Evolutionary conservation across 1,140 invertebrate genomes (phyloP).

Genomic region (Diorhabda sublineata): DNA sequence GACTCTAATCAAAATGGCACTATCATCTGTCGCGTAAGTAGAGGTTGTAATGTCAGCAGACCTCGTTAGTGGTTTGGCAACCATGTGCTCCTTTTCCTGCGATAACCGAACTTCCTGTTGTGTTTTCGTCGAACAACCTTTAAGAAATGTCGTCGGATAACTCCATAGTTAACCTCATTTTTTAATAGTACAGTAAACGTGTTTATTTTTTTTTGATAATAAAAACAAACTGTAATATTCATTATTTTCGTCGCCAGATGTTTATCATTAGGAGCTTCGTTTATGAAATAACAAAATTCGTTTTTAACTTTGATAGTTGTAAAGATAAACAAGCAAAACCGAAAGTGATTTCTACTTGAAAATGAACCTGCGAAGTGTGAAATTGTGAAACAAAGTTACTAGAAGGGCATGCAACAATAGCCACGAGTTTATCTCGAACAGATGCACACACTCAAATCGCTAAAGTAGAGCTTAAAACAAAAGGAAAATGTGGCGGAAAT

Average conservation of each 20-base stretch:
- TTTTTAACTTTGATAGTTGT: too few species aligned
- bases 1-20: background rate
- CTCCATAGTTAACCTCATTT: constrained; percentile 8
- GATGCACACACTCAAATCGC: constrained; percentile 1
- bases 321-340: too few species aligned
- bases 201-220: too few species aligned
- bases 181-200: background rate
- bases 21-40: constrained; percentile 11
- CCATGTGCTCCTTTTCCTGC: constrained; percentile 19
- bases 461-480: constrained; percentile 1
- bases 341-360: too few species aligned
- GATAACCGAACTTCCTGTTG: constrained; percentile 20
- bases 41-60: constrained; percentile 37
- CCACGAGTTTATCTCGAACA: background rate
- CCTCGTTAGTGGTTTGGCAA: constrained; percentile 33
- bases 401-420: background rate
- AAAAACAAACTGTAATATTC: too few species aligned
- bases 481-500: constrained; percentile 11
- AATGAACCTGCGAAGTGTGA: background rate
- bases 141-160: constrained; percentile 31
- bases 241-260: too few species aligned
- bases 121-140: constrained; percentile 26
- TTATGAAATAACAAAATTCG: too few species aligned
- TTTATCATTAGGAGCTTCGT: too few species aligned
- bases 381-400: background rate